These are phyloP conservation scores for Eretmochelys imbricata DNA, from an alignment of 2,113 vertebrate genomes.

Conservation along the genomic window DNA sequence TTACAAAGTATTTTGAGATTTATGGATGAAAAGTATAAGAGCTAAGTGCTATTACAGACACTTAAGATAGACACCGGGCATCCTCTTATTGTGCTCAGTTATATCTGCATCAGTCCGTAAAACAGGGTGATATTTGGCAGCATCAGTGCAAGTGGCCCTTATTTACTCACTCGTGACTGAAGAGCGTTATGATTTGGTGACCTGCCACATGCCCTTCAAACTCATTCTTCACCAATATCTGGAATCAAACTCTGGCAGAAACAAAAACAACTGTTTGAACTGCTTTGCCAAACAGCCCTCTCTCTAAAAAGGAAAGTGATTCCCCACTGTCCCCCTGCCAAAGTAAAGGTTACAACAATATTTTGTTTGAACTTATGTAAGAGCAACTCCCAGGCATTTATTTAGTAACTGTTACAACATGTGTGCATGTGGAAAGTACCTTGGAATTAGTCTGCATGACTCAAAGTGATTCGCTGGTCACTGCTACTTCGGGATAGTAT, in stretches of 20 bases:
- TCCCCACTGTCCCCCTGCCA: constrained; percentile 65
- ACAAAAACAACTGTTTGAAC: constrained; percentile 76
- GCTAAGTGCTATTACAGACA: not conserved
- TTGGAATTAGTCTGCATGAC: constrained; percentile 77
- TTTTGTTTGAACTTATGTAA: constrained; percentile 79
- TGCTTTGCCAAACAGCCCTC: constrained; percentile 62
- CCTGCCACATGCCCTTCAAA: constrained; percentile 67
- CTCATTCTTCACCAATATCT: constrained; percentile 74
- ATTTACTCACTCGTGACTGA: constrained; percentile 64
- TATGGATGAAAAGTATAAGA: not conserved
- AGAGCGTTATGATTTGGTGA: constrained; percentile 67
- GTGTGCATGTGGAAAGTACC: constrained; percentile 81
- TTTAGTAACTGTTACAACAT: constrained; percentile 71
- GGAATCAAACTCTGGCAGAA: constrained; percentile 76
- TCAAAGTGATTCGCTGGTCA: constrained; percentile 78
- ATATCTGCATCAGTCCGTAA: not conserved
- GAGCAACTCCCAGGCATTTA: constrained; percentile 71
- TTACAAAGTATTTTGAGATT: not conserved
- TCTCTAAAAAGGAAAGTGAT: constrained; percentile 77
- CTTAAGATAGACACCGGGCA: not conserved
- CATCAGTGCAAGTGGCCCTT: constrained; percentile 11
- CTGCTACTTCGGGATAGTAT: constrained; percentile 66
- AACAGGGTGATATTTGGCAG: not conserved
- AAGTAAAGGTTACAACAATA: constrained; percentile 84
- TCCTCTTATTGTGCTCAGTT: not conserved